These are phyloP conservation scores for Polydrusus tereticollis DNA, from an alignment of 2,888 invertebrate species.

Conservation along the genomic window DNA sequence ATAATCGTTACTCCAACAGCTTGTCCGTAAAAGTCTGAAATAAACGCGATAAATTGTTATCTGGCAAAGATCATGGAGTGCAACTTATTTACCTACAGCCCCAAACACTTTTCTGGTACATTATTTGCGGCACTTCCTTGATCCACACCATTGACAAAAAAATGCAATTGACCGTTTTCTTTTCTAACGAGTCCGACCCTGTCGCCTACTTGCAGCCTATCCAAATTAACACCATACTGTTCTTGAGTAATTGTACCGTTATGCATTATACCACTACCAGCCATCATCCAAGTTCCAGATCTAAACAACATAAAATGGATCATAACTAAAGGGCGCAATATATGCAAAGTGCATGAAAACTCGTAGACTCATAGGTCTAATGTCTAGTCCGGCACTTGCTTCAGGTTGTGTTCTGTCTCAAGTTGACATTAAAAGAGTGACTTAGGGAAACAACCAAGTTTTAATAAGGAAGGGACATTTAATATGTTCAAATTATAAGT, in stretches of 20 bases:
- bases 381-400: too few relatives aligned
- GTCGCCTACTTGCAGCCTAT: constrained; percentile 87
- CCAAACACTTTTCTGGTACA: constrained; percentile 92
- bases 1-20: constrained; percentile 94
- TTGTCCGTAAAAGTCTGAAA: constrained; percentile 89
- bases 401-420: too few relatives aligned
- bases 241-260: constrained; percentile 92
- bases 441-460: too few relatives aligned
- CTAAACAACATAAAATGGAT: too few relatives aligned
- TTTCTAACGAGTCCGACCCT: constrained; percentile 90
- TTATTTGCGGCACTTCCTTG: constrained; percentile 92
- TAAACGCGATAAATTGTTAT: too few relatives aligned
- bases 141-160: constrained; percentile 93
- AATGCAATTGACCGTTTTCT: constrained; percentile 89
- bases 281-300: constrained; percentile 96
- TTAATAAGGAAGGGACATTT: too few relatives aligned
- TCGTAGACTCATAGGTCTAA: too few relatives aligned
- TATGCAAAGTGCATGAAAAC: too few relatives aligned
- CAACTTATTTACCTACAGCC: constrained; percentile 79
- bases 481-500: too few relatives aligned
- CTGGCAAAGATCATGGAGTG: too few relatives aligned
- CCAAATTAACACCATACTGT: constrained; percentile 92
- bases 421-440: too few relatives aligned
- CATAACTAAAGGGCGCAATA: too few relatives aligned
- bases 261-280: constrained; percentile 93